These are phyloP conservation scores for Microtus oregoni DNA, from an alignment of 2,113 vertebrate genomes.

Conservation along the genomic window DNA sequence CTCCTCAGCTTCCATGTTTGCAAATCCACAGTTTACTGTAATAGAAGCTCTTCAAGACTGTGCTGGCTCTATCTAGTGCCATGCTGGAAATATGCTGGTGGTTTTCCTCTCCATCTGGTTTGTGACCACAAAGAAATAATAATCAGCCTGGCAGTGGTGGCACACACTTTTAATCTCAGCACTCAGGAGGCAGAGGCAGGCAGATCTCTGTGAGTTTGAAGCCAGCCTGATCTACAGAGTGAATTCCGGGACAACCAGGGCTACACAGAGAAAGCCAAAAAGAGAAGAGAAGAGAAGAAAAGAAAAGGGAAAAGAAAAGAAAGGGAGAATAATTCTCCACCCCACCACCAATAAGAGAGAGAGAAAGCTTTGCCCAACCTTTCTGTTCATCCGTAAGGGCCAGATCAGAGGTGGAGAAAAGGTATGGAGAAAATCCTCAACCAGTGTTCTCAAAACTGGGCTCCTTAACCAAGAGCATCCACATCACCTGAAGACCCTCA, in stretches of 20 bases:
- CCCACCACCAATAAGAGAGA: background rate
- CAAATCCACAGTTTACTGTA: background rate
- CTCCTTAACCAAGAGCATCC: background rate
- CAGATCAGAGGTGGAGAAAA: background rate
- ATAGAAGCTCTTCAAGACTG: background rate
- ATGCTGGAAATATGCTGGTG: background rate
- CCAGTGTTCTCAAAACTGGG: background rate
- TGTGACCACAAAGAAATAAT: conserved; percentile 24
- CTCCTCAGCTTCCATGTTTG: background rate
- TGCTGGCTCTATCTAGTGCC: background rate
- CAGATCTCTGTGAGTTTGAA: background rate
- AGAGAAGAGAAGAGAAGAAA: too few species aligned
- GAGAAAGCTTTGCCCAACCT: background rate
- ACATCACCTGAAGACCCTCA: background rate
- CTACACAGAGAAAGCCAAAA: too few species aligned
- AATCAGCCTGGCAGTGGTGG: background rate
- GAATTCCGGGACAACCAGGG: too few species aligned
- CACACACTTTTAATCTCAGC: background rate
- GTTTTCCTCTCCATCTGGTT: conserved; percentile 7
- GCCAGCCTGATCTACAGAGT: background rate
- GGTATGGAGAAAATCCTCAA: background rate
- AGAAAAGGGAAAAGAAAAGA: background rate
- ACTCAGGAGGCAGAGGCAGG: background rate
- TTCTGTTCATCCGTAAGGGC: conserved; percentile 16
- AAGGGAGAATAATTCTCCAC: background rate